Base-by-base conservation (phyloP, 2,888 invertebrate species). In the Aproaerema taeniolella region DNA sequence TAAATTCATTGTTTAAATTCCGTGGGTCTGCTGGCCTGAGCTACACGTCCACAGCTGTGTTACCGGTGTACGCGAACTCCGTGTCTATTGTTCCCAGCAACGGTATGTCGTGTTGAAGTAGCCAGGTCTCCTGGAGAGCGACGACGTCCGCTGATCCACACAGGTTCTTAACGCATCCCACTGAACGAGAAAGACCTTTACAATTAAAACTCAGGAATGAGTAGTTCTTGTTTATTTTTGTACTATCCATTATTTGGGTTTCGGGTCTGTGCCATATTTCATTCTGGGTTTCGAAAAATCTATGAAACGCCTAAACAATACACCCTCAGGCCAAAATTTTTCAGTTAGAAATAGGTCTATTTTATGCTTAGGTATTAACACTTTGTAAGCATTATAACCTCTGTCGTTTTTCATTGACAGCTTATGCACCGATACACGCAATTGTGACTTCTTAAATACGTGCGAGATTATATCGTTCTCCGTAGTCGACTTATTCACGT, bases 221-320 rank as follows among this genome's bases (percentile, higher is more conserved):
- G 13, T 17, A 26, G 15, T 30, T 34, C 9, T 24, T 24, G 9
- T 4, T 3, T 30, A 3, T n/a, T 9, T 34, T 13, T 17, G 13
- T 1, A 12, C 31, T 31, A 36, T 31, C 13, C 24, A 39, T 36
- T 32, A 7, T 14, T 42, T 17, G 11, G 11, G 11, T 9, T 9
- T 14, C 1, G 1, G 3, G 14, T 26, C 7, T 26, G 1, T 6
- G 13, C 20, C 17, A 7, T 16, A 26, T 16, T 16, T 14, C 31
- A 14, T 2, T 26, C 10, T 15, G 7, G 5, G 15, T 30, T 11
- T 28, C 1, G 10, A 16, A 13, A 31, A 16, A 25, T 40, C 12
- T 1, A 43, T 28, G 38, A 40, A 43, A n/a, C 40, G 40, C 20
- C 43, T 24, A 17, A 43, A 43, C n/a, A 37, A 14, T 13, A 44